phyloP scores from a whole-genome alignment of 2,888 invertebrate species.

The Dendrolimus pini region DNA sequence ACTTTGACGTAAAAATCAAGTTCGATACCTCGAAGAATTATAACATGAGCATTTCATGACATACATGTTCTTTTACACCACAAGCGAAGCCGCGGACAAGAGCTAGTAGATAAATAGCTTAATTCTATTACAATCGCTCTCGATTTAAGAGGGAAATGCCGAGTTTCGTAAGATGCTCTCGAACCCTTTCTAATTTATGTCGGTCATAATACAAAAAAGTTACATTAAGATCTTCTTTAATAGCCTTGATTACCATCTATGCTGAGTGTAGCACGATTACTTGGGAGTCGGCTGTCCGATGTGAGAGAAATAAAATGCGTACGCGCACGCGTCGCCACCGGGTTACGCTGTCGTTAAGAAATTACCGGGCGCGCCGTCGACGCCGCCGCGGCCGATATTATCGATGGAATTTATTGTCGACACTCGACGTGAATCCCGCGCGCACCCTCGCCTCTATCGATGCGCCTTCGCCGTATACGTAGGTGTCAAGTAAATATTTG shows the following conservation, averaged over 20 bases:
- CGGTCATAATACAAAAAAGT: conserved; percentile 48
- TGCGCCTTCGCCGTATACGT: conserved; percentile 16
- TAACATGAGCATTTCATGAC: no score
- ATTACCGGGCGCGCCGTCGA: conserved; percentile 65
- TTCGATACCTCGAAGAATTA: no score
- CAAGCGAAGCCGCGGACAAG: no score
- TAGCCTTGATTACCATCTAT: conserved; percentile 74
- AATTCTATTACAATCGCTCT: conserved; percentile 6
- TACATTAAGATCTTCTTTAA: conserved; percentile 69
- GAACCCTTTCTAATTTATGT: conserved; percentile 45
- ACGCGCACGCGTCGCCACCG: conserved; percentile 73
- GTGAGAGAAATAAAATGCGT: conserved; percentile 69
- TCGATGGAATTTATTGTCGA: conserved; percentile 75
- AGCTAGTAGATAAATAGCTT: not conserved
- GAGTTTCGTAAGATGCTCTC: conserved; percentile 3
- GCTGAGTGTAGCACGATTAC: conserved; percentile 73
- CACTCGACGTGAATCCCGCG: conserved; percentile 50
- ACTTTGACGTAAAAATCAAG: no score
- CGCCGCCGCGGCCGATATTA: conserved; percentile 63
- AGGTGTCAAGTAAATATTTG: conserved; percentile 4
- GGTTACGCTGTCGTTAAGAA: conserved; percentile 75
- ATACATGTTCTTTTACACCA: no score
- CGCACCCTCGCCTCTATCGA: conserved; percentile 42
- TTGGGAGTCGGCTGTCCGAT: conserved; percentile 65
- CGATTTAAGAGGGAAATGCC: conserved; percentile 15